These are phyloP conservation scores for Plebejus anna DNA, from an alignment of 2,888 invertebrate species.

Conservation along the genomic window DNA sequence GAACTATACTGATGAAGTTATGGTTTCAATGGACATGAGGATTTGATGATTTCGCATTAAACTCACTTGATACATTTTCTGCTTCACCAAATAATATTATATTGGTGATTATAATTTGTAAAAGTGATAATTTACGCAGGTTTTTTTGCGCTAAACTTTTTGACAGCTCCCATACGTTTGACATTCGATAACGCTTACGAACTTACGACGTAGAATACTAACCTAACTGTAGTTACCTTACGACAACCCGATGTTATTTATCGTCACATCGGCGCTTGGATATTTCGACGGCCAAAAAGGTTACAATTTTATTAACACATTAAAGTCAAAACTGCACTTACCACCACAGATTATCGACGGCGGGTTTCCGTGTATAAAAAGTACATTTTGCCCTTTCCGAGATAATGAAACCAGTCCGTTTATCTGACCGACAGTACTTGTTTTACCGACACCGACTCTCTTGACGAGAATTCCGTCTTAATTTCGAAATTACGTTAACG, in stretches of 20 bases:
- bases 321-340: constrained; percentile 78
- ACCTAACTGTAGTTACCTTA: neutral
- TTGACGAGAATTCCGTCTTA: constrained; percentile 56
- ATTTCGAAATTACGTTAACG: constrained; percentile 56
- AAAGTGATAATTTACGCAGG: neutral
- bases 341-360: constrained; percentile 70
- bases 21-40: neutral
- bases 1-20: neutral
- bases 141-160: too few species aligned
- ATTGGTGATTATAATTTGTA: neutral
- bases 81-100: neutral
- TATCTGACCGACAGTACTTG: constrained; percentile 58
- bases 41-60: neutral
- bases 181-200: neutral
- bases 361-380: constrained; percentile 69
- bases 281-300: constrained; percentile 63
- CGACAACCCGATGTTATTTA: neutral
- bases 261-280: constrained; percentile 39
- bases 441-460: constrained; percentile 45
- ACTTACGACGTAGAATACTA: neutral
- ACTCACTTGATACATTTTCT: neutral
- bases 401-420: constrained; percentile 73
- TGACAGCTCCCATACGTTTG: too few species aligned
- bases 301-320: constrained; percentile 78
- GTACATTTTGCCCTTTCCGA: constrained; percentile 57